These are phyloP conservation scores for Solenopsis invicta DNA, from an alignment of 1,140 invertebrate species.

Conservation along the genomic window DNA sequence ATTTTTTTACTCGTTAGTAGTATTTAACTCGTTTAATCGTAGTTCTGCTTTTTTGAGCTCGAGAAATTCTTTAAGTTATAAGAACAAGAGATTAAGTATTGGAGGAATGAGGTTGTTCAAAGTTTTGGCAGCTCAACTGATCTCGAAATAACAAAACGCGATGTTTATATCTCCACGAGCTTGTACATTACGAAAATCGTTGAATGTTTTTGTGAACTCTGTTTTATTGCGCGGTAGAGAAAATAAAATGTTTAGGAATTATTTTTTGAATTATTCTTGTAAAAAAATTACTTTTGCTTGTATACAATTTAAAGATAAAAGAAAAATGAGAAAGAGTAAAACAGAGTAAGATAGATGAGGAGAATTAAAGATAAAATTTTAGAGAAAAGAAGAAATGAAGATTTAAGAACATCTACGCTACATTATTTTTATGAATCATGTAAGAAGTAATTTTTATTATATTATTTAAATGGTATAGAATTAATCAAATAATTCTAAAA, in stretches of 20 bases:
- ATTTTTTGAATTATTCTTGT: not conserved
- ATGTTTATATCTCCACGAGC: not conserved
- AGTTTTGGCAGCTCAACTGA: not conserved
- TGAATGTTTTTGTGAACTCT: not conserved
- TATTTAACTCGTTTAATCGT: not conserved
- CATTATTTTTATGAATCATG: not conserved
- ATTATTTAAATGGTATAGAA: not conserved
- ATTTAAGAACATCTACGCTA: not conserved
- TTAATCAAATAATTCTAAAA: conserved; percentile 12
- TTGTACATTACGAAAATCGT: not conserved
- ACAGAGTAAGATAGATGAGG: not conserved
- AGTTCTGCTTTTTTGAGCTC: not conserved
- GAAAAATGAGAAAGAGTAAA: not conserved
- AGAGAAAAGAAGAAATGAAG: not conserved
- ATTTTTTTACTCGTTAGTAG: not conserved
- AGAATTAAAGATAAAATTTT: not conserved
- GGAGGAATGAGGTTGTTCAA: not conserved
- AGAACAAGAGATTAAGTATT: not conserved
- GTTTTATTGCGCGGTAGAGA: not conserved
- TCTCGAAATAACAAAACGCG: conserved; percentile 10
- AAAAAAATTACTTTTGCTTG: not conserved
- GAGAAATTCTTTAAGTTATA: not conserved
- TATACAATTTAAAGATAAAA: not conserved
- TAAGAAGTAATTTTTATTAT: not conserved
- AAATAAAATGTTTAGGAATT: not conserved